Evolutionary conservation across 2,797 vertebrate genomes (phyloP).

Genomic region (Lates japonicus): DNA sequence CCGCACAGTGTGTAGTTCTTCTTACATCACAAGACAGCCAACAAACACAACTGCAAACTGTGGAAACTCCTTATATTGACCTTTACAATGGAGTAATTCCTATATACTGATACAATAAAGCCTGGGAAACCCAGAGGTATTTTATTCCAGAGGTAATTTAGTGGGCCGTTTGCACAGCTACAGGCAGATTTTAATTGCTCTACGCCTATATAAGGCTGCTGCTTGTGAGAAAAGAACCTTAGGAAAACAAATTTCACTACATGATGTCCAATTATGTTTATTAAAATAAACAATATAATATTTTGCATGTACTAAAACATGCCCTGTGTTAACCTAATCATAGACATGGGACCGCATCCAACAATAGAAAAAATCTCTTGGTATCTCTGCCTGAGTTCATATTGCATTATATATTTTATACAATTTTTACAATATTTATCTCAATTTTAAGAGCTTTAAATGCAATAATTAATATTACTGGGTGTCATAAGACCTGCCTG

Average conservation of each 20-base stretch:
- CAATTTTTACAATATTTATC: not conserved
- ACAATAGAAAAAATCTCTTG: not conserved
- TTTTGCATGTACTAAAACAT: conserved; percentile 6
- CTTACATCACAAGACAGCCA: conserved; percentile 12
- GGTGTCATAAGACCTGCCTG: not conserved
- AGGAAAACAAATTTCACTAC: conserved; percentile 21
- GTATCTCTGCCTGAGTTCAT: not conserved
- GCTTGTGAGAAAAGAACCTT: conserved; percentile 10
- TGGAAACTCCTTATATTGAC: conserved; percentile 27
- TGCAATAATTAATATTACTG: not conserved
- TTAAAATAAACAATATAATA: conserved; percentile 19
- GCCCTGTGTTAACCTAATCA: not conserved
- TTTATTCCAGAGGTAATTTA: conserved; percentile 46
- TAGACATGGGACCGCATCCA: not conserved
- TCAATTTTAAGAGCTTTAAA: not conserved
- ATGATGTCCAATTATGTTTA: conserved; percentile 32
- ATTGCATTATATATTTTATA: not conserved
- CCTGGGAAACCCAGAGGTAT: conserved; percentile 5
- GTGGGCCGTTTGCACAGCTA: conserved; percentile 7
- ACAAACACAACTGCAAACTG: conserved; percentile 14
- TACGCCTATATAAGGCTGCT: conserved; percentile 12
- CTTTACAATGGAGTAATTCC: conserved; percentile 42
- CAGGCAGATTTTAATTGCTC: conserved; percentile 37
- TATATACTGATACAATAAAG: conserved; percentile 54
- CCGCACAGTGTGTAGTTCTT: not conserved